Conservation (phyloP, 2,113 vertebrate species). For the Oreochromis spilurus region DNA sequence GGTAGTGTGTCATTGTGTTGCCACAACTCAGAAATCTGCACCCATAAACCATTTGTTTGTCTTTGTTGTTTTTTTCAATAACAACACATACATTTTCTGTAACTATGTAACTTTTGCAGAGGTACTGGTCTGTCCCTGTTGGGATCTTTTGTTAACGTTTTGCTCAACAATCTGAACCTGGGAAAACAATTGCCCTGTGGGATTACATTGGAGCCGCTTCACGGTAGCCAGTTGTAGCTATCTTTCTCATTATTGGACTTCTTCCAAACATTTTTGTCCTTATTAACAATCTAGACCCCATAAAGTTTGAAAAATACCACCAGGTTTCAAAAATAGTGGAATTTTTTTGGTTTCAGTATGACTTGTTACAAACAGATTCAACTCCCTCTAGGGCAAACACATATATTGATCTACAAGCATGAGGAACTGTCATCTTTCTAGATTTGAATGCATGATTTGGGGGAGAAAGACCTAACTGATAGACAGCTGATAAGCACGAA, state of each 20-base stretch:
- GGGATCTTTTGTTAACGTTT: neutral
- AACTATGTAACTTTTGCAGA: neutral
- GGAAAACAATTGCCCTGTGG: neutral
- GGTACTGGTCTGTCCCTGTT: neutral
- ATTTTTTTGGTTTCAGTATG: neutral
- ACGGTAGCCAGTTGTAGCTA: neutral
- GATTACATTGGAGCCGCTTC: neutral
- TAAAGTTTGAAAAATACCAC: neutral
- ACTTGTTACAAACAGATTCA: conserved; percentile 54
- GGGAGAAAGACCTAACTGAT: conserved; percentile 37
- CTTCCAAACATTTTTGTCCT: neutral
- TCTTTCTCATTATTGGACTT: neutral
- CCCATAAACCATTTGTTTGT: neutral
- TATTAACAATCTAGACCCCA: neutral
- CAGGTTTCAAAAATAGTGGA: neutral
- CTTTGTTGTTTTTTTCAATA: neutral
- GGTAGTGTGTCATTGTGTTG: neutral
- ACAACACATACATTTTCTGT: neutral
- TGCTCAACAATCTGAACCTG: neutral
- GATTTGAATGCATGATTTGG: conserved; percentile 61
- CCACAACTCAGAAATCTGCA: neutral
- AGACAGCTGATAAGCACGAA: conserved; percentile 52
- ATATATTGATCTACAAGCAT: conserved; percentile 51
- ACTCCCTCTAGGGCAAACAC: conserved; percentile 56
- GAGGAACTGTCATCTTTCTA: conserved; percentile 51